Evolutionary conservation across 92 coral and sea anemone genomes (phyloP).

Genomic region (Palythoa heliodiscus): DNA sequence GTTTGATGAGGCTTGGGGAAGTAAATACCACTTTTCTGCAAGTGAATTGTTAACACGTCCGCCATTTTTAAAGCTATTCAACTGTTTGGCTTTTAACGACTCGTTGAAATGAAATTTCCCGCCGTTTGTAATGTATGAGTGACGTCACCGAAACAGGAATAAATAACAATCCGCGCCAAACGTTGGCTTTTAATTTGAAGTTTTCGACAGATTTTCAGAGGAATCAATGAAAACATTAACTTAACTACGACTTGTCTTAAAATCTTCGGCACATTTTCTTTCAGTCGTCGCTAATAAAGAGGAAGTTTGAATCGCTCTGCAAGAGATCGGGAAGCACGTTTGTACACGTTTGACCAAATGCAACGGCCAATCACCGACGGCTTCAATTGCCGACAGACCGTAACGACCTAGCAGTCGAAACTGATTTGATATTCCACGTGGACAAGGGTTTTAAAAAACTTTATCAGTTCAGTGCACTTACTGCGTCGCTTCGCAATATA

Average conservation of each 20-base stretch:
- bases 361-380: neutral
- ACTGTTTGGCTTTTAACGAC: conserved; percentile 44
- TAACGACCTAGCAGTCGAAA: neutral
- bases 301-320: neutral
- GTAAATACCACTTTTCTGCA: conserved; percentile 84
- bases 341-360: neutral
- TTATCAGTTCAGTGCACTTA: neutral
- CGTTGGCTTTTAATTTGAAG: neutral
- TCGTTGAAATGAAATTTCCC: conserved; percentile 81
- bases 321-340: neutral
- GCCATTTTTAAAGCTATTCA: conserved; percentile 95
- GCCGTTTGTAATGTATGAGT: conserved; percentile 69
- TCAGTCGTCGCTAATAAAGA: neutral
- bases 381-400: neutral
- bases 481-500: too few relatives aligned
- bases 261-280: neutral
- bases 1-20: conserved; percentile 83
- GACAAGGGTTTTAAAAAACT: neutral
- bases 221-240: neutral
- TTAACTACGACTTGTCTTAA: neutral
- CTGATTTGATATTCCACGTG: neutral
- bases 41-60: conserved; percentile 85
- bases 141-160: conserved; percentile 42
- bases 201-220: neutral
- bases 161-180: conserved; percentile 53